Percentiles rank a stretch among this genome's conserved stretches.
These are phyloP conservation scores for Druon quercuslanigerum DNA, from an alignment of 1,140 invertebrate species.

Conservation along the genomic window DNA sequence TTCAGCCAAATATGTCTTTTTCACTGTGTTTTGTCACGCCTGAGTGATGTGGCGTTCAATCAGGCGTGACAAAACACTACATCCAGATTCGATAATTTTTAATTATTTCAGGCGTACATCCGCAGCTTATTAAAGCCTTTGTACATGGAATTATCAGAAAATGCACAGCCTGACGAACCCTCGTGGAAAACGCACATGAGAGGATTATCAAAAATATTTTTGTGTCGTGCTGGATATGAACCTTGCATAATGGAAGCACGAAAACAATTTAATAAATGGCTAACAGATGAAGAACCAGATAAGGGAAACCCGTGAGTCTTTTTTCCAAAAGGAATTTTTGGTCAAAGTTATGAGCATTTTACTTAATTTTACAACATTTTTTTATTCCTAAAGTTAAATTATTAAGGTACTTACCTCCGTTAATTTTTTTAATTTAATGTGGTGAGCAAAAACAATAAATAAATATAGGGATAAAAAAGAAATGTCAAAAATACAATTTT, in stretches of 20 bases:
- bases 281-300: conserved; percentile 80
- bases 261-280: conserved; percentile 81
- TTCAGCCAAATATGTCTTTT: too few relatives aligned
- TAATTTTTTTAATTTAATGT: too few relatives aligned
- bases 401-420: too few relatives aligned
- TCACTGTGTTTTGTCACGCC: too few relatives aligned
- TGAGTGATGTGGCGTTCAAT: too few relatives aligned
- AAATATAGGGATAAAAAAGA: too few relatives aligned
- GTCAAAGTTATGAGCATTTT: too few relatives aligned
- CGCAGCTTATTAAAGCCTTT: conserved; percentile 78
- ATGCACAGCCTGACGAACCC: conserved; percentile 75
- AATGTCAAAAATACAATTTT: too few relatives aligned
- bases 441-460: too few relatives aligned
- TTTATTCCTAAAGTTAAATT: too few relatives aligned
- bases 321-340: background rate
- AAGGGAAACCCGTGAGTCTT: conserved; percentile 83
- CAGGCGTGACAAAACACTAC: too few relatives aligned
- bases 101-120: conserved; percentile 74
- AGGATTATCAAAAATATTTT: conserved; percentile 79
- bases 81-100: background rate
- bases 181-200: conserved; percentile 79
- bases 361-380: too few relatives aligned
- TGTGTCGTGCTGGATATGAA: conserved; percentile 83
- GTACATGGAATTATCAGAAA: conserved; percentile 79
- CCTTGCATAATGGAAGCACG: conserved; percentile 83